These are phyloP conservation scores for Syndactyla subalaris DNA, from an alignment of 2,797 vertebrate genomes.

Conservation along the genomic window DNA sequence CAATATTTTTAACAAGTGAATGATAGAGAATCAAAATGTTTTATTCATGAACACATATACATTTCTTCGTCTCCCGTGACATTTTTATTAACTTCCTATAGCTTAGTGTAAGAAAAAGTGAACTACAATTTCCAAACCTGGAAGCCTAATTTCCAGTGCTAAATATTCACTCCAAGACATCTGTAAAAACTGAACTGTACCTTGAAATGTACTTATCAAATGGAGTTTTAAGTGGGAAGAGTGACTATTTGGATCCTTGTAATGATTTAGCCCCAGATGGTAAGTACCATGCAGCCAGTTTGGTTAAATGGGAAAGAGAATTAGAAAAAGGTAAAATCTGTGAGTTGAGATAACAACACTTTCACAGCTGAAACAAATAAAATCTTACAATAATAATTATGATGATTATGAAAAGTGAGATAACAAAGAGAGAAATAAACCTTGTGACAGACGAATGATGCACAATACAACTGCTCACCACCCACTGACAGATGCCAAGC, in stretches of 20 bases:
- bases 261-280: not conserved
- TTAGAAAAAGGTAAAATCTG: not conserved
- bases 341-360: not conserved
- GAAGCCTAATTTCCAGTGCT: not conserved
- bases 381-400: not conserved
- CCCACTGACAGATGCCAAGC: not conserved
- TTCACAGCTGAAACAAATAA: not conserved
- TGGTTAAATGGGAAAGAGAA: not conserved
- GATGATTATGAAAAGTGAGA: not conserved
- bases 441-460: not conserved
- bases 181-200: not conserved
- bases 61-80: not conserved
- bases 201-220: not conserved
- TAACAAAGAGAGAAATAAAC: not conserved
- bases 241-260: not conserved
- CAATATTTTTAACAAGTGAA: not conserved
- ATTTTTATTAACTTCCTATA: not conserved
- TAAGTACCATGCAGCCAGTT: too few relatives aligned
- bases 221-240: not conserved
- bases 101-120: not conserved
- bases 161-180: not conserved
- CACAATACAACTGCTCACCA: not conserved
- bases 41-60: not conserved
- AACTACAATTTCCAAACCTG: not conserved
- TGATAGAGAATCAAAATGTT: not conserved